Conservation (phyloP, 1,140 invertebrate species). For the Luehdorfia chinensis region DNA sequence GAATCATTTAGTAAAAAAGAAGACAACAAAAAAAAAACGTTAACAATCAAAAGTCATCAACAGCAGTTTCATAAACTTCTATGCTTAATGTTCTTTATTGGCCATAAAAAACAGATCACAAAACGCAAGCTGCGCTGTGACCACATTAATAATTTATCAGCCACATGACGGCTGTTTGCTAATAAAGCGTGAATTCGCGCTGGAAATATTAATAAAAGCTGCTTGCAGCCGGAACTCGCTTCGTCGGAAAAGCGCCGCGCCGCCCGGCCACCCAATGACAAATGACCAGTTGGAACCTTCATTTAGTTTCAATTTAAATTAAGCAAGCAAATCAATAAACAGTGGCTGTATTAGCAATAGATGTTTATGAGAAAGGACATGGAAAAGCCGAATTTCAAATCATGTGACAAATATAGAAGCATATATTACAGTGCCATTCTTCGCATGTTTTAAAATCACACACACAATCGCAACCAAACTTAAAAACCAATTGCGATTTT, state of each 20-base stretch:
- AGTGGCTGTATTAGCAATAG: no score
- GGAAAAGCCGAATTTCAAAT: no score
- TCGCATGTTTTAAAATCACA: no score
- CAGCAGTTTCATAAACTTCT: not conserved
- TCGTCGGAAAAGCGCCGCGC: conserved; percentile 35
- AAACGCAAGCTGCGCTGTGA: conserved; percentile 60
- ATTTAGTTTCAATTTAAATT: conserved; percentile 69
- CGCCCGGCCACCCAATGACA: conserved; percentile 53
- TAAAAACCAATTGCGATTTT: no score
- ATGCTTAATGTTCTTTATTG: conserved; percentile 7
- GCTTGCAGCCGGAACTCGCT: conserved; percentile 58
- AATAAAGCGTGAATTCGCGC: conserved; percentile 71
- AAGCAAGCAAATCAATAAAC: conserved; percentile 40
- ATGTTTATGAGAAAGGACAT: no score
- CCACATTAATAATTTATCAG: conserved; percentile 77
- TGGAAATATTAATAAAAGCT: conserved; percentile 77
- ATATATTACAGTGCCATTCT: no score
- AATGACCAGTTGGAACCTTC: conserved; percentile 65
- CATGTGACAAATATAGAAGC: no score
- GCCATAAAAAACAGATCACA: conserved; percentile 48
- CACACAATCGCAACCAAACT: no score
- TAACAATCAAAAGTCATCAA: no score
- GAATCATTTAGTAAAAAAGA: no score
- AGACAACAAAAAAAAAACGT: no score
- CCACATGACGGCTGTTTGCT: conserved; percentile 72